Conservation (phyloP, 2,797 vertebrate genomes). For the Coregonus suidteri region DNA sequence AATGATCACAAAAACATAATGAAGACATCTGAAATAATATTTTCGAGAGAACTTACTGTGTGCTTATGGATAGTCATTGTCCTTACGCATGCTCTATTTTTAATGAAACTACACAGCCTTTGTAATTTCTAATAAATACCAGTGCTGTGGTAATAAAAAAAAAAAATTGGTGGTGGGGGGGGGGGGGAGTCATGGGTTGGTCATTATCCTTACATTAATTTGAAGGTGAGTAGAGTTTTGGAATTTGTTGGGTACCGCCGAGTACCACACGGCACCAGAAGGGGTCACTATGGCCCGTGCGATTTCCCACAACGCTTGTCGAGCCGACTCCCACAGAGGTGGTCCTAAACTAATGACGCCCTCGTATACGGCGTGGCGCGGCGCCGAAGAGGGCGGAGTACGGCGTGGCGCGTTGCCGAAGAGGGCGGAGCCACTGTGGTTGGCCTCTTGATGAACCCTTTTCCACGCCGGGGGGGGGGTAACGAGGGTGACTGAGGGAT, state of each 20-base stretch:
- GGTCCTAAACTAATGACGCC: neutral
- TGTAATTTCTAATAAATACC: neutral
- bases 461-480: conserved; percentile 20
- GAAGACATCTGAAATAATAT: neutral
- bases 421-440: conserved; percentile 40
- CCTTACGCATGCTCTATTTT: too few species aligned
- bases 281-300: too few species aligned
- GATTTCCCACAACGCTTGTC: too few species aligned
- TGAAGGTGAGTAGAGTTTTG: too few species aligned
- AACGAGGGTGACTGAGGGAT: conserved; percentile 15
- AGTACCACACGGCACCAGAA: neutral
- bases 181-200: neutral
- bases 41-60: neutral
- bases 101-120: too few species aligned
- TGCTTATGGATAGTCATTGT: neutral
- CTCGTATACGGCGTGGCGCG: conserved; percentile 30
- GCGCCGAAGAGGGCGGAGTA: neutral
- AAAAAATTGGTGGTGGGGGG: too few species aligned
- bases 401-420: conserved; percentile 48
- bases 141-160: neutral
- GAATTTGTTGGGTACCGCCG: neutral
- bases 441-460: conserved; percentile 75
- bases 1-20: neutral
- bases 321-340: neutral
- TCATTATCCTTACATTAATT: neutral